Percentiles rank a stretch among this genome's conserved stretches.
Conservation (phyloP, 2,888 invertebrate genomes). For the Eristalinus aeneus region DNA sequence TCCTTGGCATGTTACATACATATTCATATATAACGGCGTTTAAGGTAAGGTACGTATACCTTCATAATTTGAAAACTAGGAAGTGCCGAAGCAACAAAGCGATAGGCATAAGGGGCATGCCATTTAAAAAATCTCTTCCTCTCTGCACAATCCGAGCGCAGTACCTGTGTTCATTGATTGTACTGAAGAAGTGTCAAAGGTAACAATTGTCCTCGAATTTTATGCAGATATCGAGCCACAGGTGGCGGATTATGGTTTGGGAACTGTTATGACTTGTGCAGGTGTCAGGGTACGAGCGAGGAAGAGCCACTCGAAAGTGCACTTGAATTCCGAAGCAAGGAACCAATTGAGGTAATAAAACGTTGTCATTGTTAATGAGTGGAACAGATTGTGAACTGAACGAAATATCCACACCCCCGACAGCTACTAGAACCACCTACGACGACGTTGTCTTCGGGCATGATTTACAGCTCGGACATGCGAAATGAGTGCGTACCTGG, state of each 20-base stretch:
- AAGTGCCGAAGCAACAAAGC: constrained; percentile 62
- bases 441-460: neutral
- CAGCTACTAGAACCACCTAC: neutral
- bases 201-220: constrained; percentile 62
- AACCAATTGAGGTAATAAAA: constrained; percentile 54
- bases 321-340: constrained; percentile 55
- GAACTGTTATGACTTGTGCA: constrained; percentile 33
- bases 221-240: constrained; percentile 45
- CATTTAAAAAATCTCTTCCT: constrained; percentile 6
- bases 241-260: constrained; percentile 40
- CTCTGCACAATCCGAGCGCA: neutral
- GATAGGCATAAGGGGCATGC: constrained; percentile 50
- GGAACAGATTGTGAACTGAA: constrained; percentile 20
- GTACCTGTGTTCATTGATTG: constrained; percentile 50
- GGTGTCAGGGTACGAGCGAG: constrained; percentile 34
- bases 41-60: constrained; percentile 25
- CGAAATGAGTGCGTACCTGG: neutral
- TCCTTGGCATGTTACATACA: constrained; percentile 43
- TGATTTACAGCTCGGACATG: constrained; percentile 32
- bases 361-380: constrained; percentile 51
- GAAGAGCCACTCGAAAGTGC: constrained; percentile 16
- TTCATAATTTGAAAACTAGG: constrained; percentile 58
- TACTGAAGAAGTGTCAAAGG: constrained; percentile 67
- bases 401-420: neutral
- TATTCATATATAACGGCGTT: constrained; percentile 56